Conservation (phyloP, 2,888 invertebrate genomes). For the Catocala nupta region DNA sequence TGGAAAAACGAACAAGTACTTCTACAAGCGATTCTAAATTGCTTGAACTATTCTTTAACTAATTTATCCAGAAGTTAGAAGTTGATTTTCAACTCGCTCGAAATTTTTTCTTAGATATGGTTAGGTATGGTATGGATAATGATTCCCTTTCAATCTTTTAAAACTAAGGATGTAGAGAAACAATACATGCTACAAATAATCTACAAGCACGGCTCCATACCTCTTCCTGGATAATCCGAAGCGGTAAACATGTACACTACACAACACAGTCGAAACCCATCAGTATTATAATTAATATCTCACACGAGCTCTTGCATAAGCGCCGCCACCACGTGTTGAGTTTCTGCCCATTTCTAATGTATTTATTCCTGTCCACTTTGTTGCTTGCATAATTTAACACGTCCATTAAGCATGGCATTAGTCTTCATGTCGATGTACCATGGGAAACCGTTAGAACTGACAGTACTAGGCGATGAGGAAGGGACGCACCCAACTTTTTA, state of each 20-base stretch:
- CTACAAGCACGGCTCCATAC: no score
- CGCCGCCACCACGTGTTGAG: constrained; percentile 20
- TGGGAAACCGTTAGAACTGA: constrained; percentile 19
- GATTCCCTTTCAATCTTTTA: no score
- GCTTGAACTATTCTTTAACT: no score
- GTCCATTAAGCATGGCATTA: constrained; percentile 50
- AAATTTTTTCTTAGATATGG: no score
- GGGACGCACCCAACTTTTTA: constrained; percentile 5
- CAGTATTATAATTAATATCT: constrained; percentile 42
- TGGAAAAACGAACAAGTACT: no score
- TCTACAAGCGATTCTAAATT: no score
- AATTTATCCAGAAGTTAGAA: no score
- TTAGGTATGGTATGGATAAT: no score
- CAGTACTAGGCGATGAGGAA: not conserved
- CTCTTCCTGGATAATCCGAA: not conserved
- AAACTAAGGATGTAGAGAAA: no score
- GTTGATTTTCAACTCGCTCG: no score
- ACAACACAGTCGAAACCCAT: constrained; percentile 27
- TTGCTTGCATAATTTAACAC: constrained; percentile 52
- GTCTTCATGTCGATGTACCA: constrained; percentile 38
- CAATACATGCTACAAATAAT: no score
- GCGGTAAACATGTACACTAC: not conserved
- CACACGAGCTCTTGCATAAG: constrained; percentile 40
- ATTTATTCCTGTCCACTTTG: constrained; percentile 45
- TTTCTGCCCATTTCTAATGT: constrained; percentile 35